Evolutionary conservation across 2,113 vertebrate genomes (phyloP), one percentile per base, ranked within the genome.

Genomic region (Candoia aspera): DNA sequence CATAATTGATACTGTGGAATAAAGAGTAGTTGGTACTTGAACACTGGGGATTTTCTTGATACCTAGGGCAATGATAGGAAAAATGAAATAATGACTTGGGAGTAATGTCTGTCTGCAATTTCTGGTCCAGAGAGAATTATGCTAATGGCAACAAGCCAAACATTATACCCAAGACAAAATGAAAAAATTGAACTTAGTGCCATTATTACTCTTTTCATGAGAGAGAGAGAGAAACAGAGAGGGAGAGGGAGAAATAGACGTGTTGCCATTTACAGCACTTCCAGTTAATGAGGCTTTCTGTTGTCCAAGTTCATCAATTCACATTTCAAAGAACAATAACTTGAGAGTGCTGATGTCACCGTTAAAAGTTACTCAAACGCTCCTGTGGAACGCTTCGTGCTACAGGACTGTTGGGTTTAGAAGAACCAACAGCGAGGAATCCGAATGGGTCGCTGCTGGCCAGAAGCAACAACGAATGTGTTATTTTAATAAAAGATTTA

Each of bases 51-150:
- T 91, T 96, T 95, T 94, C 93, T 94, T 96, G 95, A 96, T 96
- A 96, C 96, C 96, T 91, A 95, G 12, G 93, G 53, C 87, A 89
- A 94, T 57, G 23, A 96, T 95, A 54, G 95, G 95, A 96, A 96
- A 89, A 96, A 95, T 95, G 92, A 96, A 96, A 96, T 97, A 97
- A 97, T 97, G 96, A 95, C 95, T 97, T 96, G 95, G 95, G 96
- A 95, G 94, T 95, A 95, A 95, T 96, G 95, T 92, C 92, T 91
- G 94, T 96, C 95, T 96, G 95, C 95, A 96, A 94, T 95, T 97
- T 93, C 0, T 0, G 86, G 94, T 95, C 95, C 93, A 92, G 87
- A 79, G 93, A 95, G 94, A 92, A 64, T 89, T 26, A 95, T 93
- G 79, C 26, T 93, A 94, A 90, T 95, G 96, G 96, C 96, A 95